Conservation (phyloP, 1,140 invertebrate genomes). For the Bombus pyrosoma region DNA sequence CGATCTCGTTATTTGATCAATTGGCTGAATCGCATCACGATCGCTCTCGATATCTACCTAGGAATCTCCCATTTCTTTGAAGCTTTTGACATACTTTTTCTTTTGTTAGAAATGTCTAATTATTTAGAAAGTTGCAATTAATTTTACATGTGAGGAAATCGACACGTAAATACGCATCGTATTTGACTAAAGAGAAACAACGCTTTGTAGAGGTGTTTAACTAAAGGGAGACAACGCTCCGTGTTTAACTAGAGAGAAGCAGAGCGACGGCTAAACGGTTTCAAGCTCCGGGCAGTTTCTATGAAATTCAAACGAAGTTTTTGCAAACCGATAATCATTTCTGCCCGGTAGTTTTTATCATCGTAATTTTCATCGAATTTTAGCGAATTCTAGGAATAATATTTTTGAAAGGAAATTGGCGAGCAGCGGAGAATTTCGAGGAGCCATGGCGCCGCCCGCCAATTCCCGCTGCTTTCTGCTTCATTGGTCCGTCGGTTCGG, state of each 20-base stretch:
- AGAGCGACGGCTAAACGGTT: not conserved
- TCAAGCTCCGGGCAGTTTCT: not conserved
- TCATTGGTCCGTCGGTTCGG: conserved; percentile 63
- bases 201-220: too few relatives aligned
- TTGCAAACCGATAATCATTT: not conserved
- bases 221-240: not conserved
- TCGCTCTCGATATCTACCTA: accelerated
- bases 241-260: not conserved
- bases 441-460: conserved; percentile 50
- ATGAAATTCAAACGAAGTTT: not conserved
- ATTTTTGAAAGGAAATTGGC: conserved; percentile 24
- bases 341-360: too few relatives aligned
- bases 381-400: not conserved
- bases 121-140: not conserved
- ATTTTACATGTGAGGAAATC: accelerated
- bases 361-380: not conserved
- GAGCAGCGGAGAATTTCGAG: not conserved
- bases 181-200: not conserved
- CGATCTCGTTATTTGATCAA: not conserved
- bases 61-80: not conserved
- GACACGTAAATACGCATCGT: accelerated
- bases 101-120: too few relatives aligned
- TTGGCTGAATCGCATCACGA: accelerated
- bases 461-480: conserved; percentile 57
- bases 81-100: accelerated